Base-by-base conservation (phyloP, 2,113 vertebrate species). In the Microtus oregoni region DNA sequence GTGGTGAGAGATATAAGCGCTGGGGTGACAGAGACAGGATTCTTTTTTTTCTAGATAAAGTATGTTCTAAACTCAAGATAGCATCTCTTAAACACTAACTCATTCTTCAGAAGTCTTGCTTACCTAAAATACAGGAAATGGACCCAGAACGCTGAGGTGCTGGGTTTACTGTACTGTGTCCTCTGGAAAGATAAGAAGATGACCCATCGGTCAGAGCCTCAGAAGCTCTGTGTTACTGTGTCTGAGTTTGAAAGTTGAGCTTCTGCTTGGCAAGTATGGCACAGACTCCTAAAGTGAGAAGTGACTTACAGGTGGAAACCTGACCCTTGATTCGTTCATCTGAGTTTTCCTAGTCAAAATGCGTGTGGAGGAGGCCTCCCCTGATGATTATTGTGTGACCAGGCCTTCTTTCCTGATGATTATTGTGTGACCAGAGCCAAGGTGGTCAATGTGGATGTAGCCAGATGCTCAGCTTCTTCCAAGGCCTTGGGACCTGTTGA, bases 281-380 rank as follows among this genome's bases (percentile, higher is more conserved):
- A 77, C 86, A 78, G 79, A 90, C 47, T 86, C 14, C 67, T 61
- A 41, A 44, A 81, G 92, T 63, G 75, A 95, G 38, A 89, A 82
- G 92, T 75, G 19, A 17, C 20, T 78, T 88, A 75, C 9, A 68
- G 70, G 44, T 83, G 82, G 67, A 85, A 88, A 88, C 17, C 41
- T 93, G 58, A 1, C 63, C 92, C n/a, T 87, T 92, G 26, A 20
- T 67, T 95, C 47, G 52, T 50, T 85, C 14, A 0, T 50, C 52
- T 63, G 75, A 90, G 68, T 75, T 72, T 81, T 30, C 50, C 32
- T 19, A 55, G 32, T 67, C 38, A 79, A 91, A 89, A 86, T 89
- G 63, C 19, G 38, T 38, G 65, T 93, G 32, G 77, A 86, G 38
- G 55, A 65, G 86, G 38, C 10, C 12, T 65, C 32, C 76, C 4